Evolutionary conservation across 30 jellyfish, hydroid and myxozoan species (phyloP), one percentile per base, ranked within the genome.

Genomic region (Nemopilema nomurai): DNA sequence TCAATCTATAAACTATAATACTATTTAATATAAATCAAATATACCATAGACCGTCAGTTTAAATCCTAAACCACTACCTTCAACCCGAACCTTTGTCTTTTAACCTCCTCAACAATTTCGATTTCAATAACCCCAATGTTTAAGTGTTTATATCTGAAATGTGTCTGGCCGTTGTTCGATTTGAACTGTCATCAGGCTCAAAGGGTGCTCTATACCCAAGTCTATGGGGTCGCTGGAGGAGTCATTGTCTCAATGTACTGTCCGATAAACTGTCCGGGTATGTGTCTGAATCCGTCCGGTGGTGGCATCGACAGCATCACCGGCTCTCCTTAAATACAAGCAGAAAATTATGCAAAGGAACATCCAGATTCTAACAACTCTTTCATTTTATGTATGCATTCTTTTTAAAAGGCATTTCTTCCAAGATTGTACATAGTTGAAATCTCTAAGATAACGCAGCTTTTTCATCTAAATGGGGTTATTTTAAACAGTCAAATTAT

Each of bases 201-300:
- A n/a, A n/a, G 57, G 13, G 57, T 41, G 9, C 13, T 41, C 57
- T 13, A 41, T 13, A 41, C 9, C 13, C 57, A 41, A 3, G 13
- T 41, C 57, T 41, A 83, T 71, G 91, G 91, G 7, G 91, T 83
- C 31, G 91, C 85, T 8, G 91, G 91, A 25, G 91, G 91, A 19
- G 91, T 83, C 78, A 83, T 83, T 20, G 82, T 83, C 30, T 83
- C 91, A 49, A 70, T 49, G 74, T 76, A 83, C 24, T 83, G 91
- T 16, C 91, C 85, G 51, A 83, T 52, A 18, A 82, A 19, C 69
- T 82, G 90, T 6, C 90, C 84, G 49, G 90, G 90, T 23, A 76
- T 57, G 20, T 75, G 86, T 25, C 71, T 64, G 80, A 69, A 83
- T 27, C 83, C 67, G 1, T 83, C 91, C 18, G 85, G 75, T 67